These are phyloP conservation scores for Opisthocomus hoazin DNA, from an alignment of 2,113 vertebrate species.

Conservation along the genomic window DNA sequence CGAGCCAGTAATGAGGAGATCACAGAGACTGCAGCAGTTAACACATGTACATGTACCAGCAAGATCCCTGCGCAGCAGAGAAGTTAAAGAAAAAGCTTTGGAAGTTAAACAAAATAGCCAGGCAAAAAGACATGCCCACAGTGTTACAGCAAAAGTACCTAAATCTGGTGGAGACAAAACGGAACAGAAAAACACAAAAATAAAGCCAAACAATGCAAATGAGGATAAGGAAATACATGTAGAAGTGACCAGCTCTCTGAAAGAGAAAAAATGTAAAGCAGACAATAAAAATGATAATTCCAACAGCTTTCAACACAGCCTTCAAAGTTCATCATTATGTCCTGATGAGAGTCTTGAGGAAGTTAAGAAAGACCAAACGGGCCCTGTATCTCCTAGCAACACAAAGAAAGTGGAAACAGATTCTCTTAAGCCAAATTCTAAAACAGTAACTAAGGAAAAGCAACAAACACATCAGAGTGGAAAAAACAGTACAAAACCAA, in stretches of 20 bases:
- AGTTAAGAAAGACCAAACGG: background rate
- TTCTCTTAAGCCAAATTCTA: constrained; percentile 14
- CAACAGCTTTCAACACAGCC: background rate
- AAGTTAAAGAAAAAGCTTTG: constrained; percentile 49
- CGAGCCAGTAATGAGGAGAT: constrained; percentile 66
- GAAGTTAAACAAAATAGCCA: constrained; percentile 52
- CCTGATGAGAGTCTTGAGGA: background rate
- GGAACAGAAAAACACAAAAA: constrained; percentile 48
- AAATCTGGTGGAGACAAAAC: constrained; percentile 53
- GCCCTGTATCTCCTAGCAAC: constrained; percentile 20
- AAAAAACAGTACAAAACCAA: constrained; percentile 54
- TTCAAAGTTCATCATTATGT: constrained; percentile 3
- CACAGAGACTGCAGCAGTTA: constrained; percentile 70
- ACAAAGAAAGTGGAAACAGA: constrained; percentile 32
- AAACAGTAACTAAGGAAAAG: constrained; percentile 35
- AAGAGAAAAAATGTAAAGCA: constrained; percentile 58
- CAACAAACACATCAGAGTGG: constrained; percentile 43
- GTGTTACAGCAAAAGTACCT: constrained; percentile 20
- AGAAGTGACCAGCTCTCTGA: constrained; percentile 46
- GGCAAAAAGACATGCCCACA: constrained; percentile 2
- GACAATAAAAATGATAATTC: constrained; percentile 20
- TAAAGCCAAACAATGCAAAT: constrained; percentile 17
- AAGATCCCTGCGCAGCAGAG: constrained; percentile 66
- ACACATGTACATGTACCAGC: constrained; percentile 46
- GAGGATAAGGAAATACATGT: background rate